Conservation (phyloP, 2,888 invertebrate species). For the Microplitis deprimator region DNA sequence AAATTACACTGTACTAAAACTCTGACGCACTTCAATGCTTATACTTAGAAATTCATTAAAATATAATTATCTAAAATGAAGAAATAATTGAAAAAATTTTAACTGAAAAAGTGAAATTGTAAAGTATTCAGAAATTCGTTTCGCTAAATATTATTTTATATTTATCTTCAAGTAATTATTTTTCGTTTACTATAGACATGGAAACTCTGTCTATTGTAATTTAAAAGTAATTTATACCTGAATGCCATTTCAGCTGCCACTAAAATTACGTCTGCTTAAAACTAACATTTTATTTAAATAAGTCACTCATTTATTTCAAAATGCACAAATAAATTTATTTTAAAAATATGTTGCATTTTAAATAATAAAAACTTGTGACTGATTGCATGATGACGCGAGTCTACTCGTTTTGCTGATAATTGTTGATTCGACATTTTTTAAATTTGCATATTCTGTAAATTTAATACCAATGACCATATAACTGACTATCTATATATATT, state of each 20-base stretch:
- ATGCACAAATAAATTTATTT: no score
- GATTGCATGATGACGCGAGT: background rate
- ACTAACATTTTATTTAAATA: no score
- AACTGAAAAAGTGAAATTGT: background rate
- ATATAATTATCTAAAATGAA: background rate
- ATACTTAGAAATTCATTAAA: conserved; percentile 1
- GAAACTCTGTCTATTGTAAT: no score
- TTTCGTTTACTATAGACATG: no score
- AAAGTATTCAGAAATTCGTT: background rate
- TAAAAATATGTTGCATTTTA: background rate
- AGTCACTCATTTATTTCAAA: no score
- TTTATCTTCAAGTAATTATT: no score
- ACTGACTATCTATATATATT: background rate
- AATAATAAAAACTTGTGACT: background rate
- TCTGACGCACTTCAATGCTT: background rate
- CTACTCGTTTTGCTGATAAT: background rate
- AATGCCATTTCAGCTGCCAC: no score
- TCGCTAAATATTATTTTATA: background rate
- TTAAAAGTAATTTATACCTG: no score
- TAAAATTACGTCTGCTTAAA: no score
- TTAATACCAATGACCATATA: background rate
- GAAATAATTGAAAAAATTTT: background rate
- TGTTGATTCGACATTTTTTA: background rate
- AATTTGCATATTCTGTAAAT: background rate
- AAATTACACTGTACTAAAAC: background rate